Percentiles rank a stretch among this genome's conserved stretches.
phyloP scores from a whole-genome alignment of 2,113 vertebrate species.

The Albula glossodonta region DNA sequence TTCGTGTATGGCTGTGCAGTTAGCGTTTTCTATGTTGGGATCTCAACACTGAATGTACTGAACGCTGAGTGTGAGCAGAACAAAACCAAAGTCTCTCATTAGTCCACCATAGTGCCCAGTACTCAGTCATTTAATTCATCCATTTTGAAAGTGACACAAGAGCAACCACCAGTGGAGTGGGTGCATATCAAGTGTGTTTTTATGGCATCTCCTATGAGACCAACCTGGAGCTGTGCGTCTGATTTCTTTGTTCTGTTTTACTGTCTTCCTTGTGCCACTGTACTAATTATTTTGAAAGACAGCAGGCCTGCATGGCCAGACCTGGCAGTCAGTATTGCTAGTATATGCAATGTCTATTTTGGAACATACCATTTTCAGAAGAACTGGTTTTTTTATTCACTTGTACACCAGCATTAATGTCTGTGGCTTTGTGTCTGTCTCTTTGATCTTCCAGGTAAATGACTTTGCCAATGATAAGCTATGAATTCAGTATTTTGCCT shows the following conservation, averaged over 20 bases:
- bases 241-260: background rate
- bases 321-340: background rate
- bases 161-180: too few species aligned
- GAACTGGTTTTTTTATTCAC: background rate
- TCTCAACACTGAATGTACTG: too few species aligned
- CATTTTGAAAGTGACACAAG: too few species aligned
- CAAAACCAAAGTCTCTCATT: too few species aligned
- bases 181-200: background rate
- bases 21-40: background rate
- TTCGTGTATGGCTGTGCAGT: background rate
- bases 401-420: background rate
- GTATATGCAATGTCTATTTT: background rate
- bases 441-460: background rate
- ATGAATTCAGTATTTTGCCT: background rate
- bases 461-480: background rate
- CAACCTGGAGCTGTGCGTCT: background rate
- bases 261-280: background rate
- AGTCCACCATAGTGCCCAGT: too few species aligned
- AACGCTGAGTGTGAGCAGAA: too few species aligned
- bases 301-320: background rate
- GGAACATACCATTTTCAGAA: constrained; percentile 1
- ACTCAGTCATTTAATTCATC: too few species aligned
- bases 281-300: background rate
- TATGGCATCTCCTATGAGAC: background rate
- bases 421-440: constrained; percentile 2